phyloP scores from a whole-genome alignment of 2,113 vertebrate genomes.

The Myocastor coypus region DNA sequence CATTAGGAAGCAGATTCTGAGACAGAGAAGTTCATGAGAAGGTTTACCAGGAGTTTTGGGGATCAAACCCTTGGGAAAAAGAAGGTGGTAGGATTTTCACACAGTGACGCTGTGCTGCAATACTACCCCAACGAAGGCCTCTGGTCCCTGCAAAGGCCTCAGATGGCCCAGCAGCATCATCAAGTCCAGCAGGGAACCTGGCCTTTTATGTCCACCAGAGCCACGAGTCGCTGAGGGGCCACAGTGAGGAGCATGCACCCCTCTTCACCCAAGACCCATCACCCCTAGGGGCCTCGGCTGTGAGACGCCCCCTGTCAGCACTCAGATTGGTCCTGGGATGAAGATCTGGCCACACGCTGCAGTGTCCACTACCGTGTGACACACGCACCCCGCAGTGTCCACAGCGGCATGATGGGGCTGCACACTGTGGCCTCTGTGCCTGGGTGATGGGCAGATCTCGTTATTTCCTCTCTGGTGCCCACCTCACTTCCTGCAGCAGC shows the following conservation, averaged over 20 bases:
- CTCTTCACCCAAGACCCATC: background rate
- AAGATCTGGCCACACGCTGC: too few relatives aligned
- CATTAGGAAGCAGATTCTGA: background rate
- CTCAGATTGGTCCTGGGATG: background rate
- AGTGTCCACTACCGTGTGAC: background rate
- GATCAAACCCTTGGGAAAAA: background rate
- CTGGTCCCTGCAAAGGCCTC: background rate
- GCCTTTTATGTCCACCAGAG: background rate
- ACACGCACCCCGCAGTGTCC: background rate
- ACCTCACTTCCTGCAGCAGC: background rate
- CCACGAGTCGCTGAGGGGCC: background rate
- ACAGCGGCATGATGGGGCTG: rapidly evolving
- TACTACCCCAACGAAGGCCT: background rate
- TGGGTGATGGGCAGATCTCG: background rate
- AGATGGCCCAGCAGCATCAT: background rate
- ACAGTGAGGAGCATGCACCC: background rate
- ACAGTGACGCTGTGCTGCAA: background rate
- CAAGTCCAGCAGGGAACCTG: too few relatives aligned
- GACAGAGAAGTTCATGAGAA: background rate
- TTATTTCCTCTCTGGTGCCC: background rate
- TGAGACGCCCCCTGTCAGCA: background rate
- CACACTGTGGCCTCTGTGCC: rapidly evolving
- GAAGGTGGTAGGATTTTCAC: too few relatives aligned
- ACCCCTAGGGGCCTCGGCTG: background rate
- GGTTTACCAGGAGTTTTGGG: background rate